Percentiles rank a stretch among this genome's conserved stretches.
phyloP scores from a whole-genome alignment of 1,140 invertebrate species.

The Sinonovacula constricta region DNA sequence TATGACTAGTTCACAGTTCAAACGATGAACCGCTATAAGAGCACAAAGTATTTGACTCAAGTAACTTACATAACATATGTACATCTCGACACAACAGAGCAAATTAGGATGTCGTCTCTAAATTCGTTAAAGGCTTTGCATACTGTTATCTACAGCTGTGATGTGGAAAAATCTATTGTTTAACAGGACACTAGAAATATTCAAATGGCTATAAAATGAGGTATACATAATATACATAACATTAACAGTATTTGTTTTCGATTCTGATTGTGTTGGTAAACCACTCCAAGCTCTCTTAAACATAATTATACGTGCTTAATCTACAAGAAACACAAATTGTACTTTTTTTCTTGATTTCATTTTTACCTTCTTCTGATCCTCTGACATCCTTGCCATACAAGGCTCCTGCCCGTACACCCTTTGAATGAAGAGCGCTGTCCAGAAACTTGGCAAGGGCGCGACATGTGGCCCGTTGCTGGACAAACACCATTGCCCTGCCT shows the following conservation, averaged over 20 bases:
- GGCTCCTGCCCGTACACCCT: background rate
- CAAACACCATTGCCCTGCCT: slow-evolving; percentile 38
- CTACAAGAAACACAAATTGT: background rate
- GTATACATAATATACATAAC: background rate
- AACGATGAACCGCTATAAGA: too few relatives aligned
- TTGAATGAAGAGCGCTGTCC: slow-evolving; percentile 2
- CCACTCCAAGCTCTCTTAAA: background rate
- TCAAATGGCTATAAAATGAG: background rate
- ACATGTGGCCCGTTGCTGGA: slow-evolving; percentile 33
- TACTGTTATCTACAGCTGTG: too few relatives aligned
- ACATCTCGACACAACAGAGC: too few relatives aligned
- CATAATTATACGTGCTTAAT: background rate
- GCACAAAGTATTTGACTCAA: too few relatives aligned
- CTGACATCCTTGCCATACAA: slow-evolving; percentile 16
- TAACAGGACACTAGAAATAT: background rate
- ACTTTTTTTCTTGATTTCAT: background rate
- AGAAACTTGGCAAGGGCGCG: slow-evolving; percentile 18
- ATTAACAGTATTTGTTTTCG: background rate
- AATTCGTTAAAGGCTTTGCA: too few relatives aligned
- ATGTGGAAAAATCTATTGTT: too few relatives aligned
- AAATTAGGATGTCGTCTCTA: too few relatives aligned
- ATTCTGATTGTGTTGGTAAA: background rate
- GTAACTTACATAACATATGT: too few relatives aligned
- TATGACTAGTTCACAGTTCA: background rate
- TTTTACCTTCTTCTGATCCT: slow-evolving; percentile 10